Percentiles rank a stretch among this genome's conserved stretches.
These are phyloP conservation scores for Platerodrilus igneus DNA, from an alignment of 2,888 invertebrate genomes.

Conservation along the genomic window DNA sequence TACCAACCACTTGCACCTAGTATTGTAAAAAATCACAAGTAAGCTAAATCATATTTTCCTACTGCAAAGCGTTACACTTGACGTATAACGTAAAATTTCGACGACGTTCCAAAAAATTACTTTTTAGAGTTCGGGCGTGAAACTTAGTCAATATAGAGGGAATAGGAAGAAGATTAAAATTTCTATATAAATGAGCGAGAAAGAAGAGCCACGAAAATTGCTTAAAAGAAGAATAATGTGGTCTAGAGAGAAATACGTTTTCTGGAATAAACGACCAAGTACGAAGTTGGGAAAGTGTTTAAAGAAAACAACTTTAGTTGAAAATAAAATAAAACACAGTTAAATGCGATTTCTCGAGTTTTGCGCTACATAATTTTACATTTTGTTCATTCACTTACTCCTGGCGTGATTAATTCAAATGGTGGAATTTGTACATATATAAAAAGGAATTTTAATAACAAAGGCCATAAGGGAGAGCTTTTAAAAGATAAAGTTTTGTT, in stretches of 20 bases:
- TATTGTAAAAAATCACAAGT: no score
- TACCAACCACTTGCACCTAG: no score
- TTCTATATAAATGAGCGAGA: conserved; percentile 33
- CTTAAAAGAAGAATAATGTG: conserved; percentile 26
- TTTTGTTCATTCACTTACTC: no score
- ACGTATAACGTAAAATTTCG: no score
- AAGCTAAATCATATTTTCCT: no score
- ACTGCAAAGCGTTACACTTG: no score
- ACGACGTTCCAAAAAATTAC: conserved; percentile 34
- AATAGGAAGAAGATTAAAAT: conserved; percentile 36
- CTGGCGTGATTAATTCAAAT: no score
- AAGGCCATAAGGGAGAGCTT: no score
- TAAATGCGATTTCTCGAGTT: conserved; percentile 34
- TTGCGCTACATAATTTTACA: conserved; percentile 27
- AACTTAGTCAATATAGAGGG: conserved; percentile 28
- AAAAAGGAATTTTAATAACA: no score
- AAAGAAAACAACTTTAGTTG: conserved; percentile 39
- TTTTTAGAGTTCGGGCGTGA: conserved; percentile 34
- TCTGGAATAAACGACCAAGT: conserved; percentile 31
- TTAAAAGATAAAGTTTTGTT: no score
- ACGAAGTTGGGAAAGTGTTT: conserved; percentile 39
- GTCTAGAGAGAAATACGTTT: conserved; percentile 24
- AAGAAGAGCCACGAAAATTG: conserved; percentile 27
- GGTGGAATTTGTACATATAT: no score
- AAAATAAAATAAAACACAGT: conserved; percentile 34